phyloP scores from a whole-genome alignment of 2,113 vertebrate species.

The Circaetus gallicus region DNA sequence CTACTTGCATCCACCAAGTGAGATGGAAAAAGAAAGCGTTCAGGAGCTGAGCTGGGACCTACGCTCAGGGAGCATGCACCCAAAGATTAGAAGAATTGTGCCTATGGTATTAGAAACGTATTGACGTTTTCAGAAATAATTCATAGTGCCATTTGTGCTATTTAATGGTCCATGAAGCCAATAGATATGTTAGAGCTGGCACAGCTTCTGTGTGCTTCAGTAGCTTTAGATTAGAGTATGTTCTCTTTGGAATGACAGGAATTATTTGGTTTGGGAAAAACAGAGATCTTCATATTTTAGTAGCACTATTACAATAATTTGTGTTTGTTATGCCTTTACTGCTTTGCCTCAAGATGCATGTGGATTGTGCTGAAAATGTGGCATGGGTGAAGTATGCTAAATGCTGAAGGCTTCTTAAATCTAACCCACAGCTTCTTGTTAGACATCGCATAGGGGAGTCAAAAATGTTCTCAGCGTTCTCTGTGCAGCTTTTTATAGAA shows the following conservation, averaged over 20 bases:
- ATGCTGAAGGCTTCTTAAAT: background rate
- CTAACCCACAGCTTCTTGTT: background rate
- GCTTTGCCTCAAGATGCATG: background rate
- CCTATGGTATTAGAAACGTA: background rate
- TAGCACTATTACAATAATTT: background rate
- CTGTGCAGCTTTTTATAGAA: background rate
- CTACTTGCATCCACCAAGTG: background rate
- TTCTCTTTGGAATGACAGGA: background rate
- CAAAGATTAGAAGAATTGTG: background rate
- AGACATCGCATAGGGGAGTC: background rate
- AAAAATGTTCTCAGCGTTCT: background rate
- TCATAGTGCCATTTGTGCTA: slow-evolving; percentile 6
- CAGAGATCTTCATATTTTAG: background rate
- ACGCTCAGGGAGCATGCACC: background rate
- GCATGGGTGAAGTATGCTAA: background rate
- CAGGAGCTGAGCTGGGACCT: background rate
- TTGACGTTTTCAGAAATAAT: background rate
- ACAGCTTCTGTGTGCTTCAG: slow-evolving; percentile 23
- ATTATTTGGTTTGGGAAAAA: background rate
- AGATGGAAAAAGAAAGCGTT: background rate
- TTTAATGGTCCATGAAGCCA: slow-evolving; percentile 12
- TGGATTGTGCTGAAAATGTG: background rate
- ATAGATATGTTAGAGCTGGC: background rate
- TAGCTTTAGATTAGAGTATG: slow-evolving; percentile 23
- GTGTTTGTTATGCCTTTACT: background rate